A percentile compares a stretch with the other conserved stretches of the same genome.
Conservation (phyloP, 2,113 vertebrate species). For the Tenebrosternarchus preto region DNA sequence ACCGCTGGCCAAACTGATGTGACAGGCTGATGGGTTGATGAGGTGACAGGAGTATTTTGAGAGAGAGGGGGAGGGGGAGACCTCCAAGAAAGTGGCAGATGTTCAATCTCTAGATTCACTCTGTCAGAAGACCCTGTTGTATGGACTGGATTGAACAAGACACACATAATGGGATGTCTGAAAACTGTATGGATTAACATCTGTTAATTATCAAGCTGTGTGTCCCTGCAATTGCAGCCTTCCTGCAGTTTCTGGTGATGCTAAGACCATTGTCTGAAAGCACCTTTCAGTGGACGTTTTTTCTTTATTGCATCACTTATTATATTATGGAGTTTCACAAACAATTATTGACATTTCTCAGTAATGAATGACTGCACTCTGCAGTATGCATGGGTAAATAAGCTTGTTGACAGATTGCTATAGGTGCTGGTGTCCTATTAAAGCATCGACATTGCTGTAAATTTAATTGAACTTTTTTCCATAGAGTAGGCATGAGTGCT, state of each 20-base stretch:
- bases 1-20: conserved; percentile 36
- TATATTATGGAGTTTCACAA: conserved; percentile 17
- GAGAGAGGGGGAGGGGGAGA: not conserved
- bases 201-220: conserved; percentile 54
- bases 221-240: conserved; percentile 26
- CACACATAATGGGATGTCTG: conserved; percentile 35
- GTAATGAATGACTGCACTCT: conserved; percentile 17
- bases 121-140: conserved; percentile 27
- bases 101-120: conserved; percentile 36
- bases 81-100: conserved; percentile 51
- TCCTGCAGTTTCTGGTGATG: conserved; percentile 23
- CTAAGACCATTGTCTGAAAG: conserved; percentile 22
- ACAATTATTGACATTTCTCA: conserved; percentile 20
- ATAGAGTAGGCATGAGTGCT: not conserved
- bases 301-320: conserved; percentile 31
- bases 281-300: conserved; percentile 18
- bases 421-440: too few relatives aligned
- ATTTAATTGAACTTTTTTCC: not conserved
- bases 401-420: too few relatives aligned
- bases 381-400: too few relatives aligned
- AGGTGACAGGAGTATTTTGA: conserved; percentile 42
- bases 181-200: conserved; percentile 48
- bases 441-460: too few relatives aligned
- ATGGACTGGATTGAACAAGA: conserved; percentile 40
- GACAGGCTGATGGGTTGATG: conserved; percentile 54